Conservation (phyloP, 2,113 vertebrate genomes). For the Aegotheles bennettii region DNA sequence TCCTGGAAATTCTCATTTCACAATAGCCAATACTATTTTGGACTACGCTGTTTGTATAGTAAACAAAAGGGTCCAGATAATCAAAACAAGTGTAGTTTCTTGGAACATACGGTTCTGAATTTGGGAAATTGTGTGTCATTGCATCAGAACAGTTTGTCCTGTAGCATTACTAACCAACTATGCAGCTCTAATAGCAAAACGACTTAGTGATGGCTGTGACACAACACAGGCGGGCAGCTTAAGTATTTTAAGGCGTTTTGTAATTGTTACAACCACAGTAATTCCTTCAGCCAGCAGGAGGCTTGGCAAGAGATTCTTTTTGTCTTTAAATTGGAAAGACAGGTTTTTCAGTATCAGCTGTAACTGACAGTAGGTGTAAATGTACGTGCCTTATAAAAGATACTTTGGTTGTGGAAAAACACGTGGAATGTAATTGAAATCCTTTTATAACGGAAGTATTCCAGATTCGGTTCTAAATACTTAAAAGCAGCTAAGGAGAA, state of each 20-base stretch:
- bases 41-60: not conserved
- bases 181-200: not conserved
- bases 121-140: not conserved
- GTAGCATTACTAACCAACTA: not conserved
- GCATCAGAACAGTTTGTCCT: not conserved
- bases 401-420: not conserved
- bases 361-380: not conserved
- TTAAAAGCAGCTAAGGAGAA: not conserved
- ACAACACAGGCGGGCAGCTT: not conserved
- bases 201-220: not conserved
- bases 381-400: slow-evolving; percentile 18
- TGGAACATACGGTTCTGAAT: not conserved
- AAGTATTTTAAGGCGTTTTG: not conserved
- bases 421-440: not conserved
- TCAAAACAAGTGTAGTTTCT: not conserved
- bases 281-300: not conserved
- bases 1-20: not conserved
- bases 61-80: not conserved
- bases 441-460: not conserved
- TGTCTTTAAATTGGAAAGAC: not conserved
- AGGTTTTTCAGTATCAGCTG: not conserved
- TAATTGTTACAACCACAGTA: not conserved
- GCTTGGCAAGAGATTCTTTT: not conserved
- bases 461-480: not conserved
- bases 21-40: not conserved